Base-by-base conservation (phyloP, 2,113 vertebrate genomes). In the Lophius piscatorius region DNA sequence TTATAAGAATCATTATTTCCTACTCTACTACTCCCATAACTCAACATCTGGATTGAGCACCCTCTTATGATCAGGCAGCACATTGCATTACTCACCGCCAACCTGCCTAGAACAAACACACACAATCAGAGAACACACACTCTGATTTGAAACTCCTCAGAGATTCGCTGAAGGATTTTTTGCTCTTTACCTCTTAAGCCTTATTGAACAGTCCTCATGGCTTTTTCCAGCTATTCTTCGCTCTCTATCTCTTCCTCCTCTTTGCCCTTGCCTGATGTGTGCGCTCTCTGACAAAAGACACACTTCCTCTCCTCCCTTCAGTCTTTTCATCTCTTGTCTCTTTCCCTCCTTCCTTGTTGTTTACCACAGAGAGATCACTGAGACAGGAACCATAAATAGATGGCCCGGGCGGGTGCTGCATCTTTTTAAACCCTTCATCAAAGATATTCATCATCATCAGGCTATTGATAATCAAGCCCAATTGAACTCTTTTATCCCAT, bases 381-480 rank as follows among this genome's bases (percentile, higher is more conserved):
- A 74, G 63, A 85, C 68, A 60, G 69, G 57, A 74, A 40, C 81
- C 79, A 70, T 74, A 81, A 89, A 87, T 79, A 84, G 79, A 79
- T 41, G 9, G 56, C 80, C 63, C 17, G 13, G 24, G 69, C 16
- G 35, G 64, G 61, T 69, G 74, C 74, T 44, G 74, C 63, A 61
- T 76, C 75, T 82, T 85, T 82, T 72, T 72, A 72, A 76, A 68
- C 35, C 68, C 70, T 8, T 64, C 82, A 89, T 90, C 83, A 88
- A 89, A 89, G 82, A 80, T 70, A 59, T 65, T 74, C 78, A 70
- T 80, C 81, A 63, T 76, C 70, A 70, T 55, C 64, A 55, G 64
- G 35, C 75, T 60, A 87, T 86, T 88, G 87, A 89, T 87, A 88
- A 90, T 87, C 86, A 87, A 83, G 76, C 70, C 65, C 80, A 65